Evolutionary conservation across 1,140 invertebrate genomes (phyloP), one percentile per base, ranked within the genome.

Genomic region (Eulimnadia texana): DNA sequence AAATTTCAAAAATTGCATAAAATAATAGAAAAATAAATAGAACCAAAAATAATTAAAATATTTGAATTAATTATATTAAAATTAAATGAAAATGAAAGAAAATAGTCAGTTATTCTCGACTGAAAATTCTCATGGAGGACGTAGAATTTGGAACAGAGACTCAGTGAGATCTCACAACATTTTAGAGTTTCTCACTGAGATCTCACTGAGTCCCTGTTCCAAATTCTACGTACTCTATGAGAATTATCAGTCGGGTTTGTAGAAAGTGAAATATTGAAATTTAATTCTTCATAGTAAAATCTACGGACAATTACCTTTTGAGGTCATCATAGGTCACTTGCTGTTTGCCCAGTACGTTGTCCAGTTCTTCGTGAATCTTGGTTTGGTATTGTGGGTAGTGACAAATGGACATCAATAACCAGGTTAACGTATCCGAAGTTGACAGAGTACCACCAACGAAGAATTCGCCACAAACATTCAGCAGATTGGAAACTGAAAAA

Each of bases 371-470:
- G 63, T 86, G 85, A 1, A 88, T 70, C 67, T 80, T 80, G 0
- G 73, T 65, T 70, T 92, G 88, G 1, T 86, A 72, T 20, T 87
- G 77, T n/a, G 84, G 88, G 68, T 86, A 78, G 47, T 83, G 71
- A 0, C 90, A 78, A 64, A 93, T 72, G 65, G 87, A 83, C 57
- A 90, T 78, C 57, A 93, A 84, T 49, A 82, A 80, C 68, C 89
- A 89, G 22, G 82, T 80, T 65, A 90, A 73, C 22, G 81, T 82
- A 68, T 88, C 89, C 22, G 79, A 82, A 0, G 88, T 88, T 0
- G 87, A 90, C 71, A 90, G 86, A 0, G 85, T 84, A 0, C 86
- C 87, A 28, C 86, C 87, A 74, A 89, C 83, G 27, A 87, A 80
- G 49, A 86, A 73, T 68, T 87, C 85, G 59, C 84, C 65, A 64